Percentiles rank a stretch among this genome's conserved stretches.
Conservation (phyloP, 1,140 invertebrate species). For the Sycophaga agraensis region DNA sequence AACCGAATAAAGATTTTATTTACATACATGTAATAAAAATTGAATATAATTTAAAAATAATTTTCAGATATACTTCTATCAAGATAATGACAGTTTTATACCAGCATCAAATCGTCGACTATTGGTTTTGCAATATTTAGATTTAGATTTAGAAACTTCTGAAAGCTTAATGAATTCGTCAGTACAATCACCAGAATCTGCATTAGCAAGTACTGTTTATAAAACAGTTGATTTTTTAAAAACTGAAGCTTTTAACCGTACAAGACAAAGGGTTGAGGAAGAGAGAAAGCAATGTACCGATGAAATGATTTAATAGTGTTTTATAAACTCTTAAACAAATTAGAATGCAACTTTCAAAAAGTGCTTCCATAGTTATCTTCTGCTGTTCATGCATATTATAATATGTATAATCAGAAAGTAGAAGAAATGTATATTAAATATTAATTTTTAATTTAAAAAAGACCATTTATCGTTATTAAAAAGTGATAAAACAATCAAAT, state of each 20-base stretch:
- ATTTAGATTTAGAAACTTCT: slow-evolving; percentile 68
- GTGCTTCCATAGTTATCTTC: slow-evolving; percentile 21
- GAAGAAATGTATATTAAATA: slow-evolving; percentile 14
- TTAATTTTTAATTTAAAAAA: slow-evolving; percentile 6
- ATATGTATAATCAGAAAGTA: background rate
- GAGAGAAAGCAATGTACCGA: slow-evolving; percentile 56
- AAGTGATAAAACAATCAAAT: slow-evolving; percentile 19
- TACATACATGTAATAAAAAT: background rate
- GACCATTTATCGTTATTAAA: slow-evolving; percentile 15
- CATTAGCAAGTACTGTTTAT: slow-evolving; percentile 70
- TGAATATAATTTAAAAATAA: background rate
- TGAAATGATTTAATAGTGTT: slow-evolving; percentile 42
- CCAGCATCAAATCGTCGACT: slow-evolving; percentile 48
- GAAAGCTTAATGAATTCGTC: slow-evolving; percentile 46
- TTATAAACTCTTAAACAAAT: background rate
- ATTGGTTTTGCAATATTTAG: slow-evolving; percentile 69
- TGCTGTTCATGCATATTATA: background rate
- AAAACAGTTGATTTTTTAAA: slow-evolving; percentile 90
- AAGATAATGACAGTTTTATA: slow-evolving; percentile 52
- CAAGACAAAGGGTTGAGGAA: slow-evolving; percentile 76
- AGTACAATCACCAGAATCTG: slow-evolving; percentile 46
- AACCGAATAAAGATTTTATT: background rate
- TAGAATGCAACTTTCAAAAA: slow-evolving; percentile 9
- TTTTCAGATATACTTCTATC: slow-evolving; percentile 53
- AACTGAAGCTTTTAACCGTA: slow-evolving; percentile 86